These are phyloP conservation scores for Mellivora capensis DNA, from an alignment of 2,113 vertebrate genomes.

Conservation along the genomic window DNA sequence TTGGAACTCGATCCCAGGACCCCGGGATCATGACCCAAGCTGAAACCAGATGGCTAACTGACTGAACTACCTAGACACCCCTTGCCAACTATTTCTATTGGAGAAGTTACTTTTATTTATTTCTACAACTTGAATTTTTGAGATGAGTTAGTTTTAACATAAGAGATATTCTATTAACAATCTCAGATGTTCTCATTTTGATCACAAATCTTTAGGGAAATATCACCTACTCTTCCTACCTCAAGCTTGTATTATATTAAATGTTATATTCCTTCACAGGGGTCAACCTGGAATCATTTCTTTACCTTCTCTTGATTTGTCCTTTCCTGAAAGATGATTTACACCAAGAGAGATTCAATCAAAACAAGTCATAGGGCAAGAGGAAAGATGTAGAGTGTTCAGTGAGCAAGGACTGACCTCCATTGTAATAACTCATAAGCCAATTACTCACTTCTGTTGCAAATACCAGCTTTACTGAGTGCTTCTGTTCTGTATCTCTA, in stretches of 20 bases:
- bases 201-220: constrained; percentile 14
- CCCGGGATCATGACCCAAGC: background rate
- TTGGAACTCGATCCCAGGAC: background rate
- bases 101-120: background rate
- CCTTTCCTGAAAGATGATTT: constrained; percentile 29
- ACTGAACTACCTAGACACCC: background rate
- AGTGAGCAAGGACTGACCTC: background rate
- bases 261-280: background rate
- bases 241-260: background rate
- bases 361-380: background rate
- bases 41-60: background rate
- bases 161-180: background rate
- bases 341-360: background rate
- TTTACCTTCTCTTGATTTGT: constrained; percentile 10
- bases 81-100: background rate
- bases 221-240: background rate
- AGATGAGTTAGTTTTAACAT: constrained; percentile 6
- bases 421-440: background rate
- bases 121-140: constrained; percentile 8
- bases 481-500: background rate
- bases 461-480: background rate
- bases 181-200: background rate
- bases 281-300: background rate
- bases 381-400: background rate
- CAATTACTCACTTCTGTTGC: background rate